These are phyloP conservation scores for Micromussa lordhowensis DNA, from an alignment of 92 coral and sea anemone species.

Conservation along the genomic window DNA sequence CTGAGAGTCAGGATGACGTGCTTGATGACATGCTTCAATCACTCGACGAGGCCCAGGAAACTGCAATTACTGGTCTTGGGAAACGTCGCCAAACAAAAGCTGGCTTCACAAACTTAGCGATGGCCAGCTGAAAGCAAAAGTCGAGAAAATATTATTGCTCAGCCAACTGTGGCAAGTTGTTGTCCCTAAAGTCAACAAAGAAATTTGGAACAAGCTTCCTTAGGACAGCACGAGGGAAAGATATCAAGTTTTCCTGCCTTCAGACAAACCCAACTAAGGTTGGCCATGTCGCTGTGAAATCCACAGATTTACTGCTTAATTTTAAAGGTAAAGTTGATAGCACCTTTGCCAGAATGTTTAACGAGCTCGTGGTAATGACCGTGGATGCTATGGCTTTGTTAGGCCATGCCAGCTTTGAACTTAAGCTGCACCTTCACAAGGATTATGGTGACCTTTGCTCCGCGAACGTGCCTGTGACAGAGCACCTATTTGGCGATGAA, in stretches of 20 bases:
- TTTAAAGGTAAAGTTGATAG: constrained; percentile 28
- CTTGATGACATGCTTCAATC: too few relatives aligned
- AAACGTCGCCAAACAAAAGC: constrained; percentile 45
- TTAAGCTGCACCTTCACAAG: constrained; percentile 48
- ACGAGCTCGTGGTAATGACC: constrained; percentile 14
- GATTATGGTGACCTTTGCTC: constrained; percentile 59
- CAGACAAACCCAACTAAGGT: constrained; percentile 35
- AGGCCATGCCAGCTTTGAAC: constrained; percentile 45
- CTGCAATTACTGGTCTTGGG: constrained; percentile 52
- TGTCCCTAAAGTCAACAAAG: constrained; percentile 64
- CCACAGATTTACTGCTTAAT: constrained; percentile 19
- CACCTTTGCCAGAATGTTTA: neutral
- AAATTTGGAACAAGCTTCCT: constrained; percentile 63
- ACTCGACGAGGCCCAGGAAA: constrained; percentile 57
- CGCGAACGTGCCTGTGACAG: constrained; percentile 44
- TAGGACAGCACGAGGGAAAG: constrained; percentile 51
- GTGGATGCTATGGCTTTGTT: constrained; percentile 24
- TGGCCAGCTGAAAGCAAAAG: constrained; percentile 56
- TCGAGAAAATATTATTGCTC: constrained; percentile 53
- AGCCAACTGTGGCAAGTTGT: constrained; percentile 31
- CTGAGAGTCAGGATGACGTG: too few relatives aligned
- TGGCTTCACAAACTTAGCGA: constrained; percentile 64
- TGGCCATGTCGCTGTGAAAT: neutral
- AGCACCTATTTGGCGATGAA: constrained; percentile 37
- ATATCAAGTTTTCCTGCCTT: constrained; percentile 46